phyloP scores from a whole-genome alignment of 2,797 vertebrate species.

The Chelmon rostratus region DNA sequence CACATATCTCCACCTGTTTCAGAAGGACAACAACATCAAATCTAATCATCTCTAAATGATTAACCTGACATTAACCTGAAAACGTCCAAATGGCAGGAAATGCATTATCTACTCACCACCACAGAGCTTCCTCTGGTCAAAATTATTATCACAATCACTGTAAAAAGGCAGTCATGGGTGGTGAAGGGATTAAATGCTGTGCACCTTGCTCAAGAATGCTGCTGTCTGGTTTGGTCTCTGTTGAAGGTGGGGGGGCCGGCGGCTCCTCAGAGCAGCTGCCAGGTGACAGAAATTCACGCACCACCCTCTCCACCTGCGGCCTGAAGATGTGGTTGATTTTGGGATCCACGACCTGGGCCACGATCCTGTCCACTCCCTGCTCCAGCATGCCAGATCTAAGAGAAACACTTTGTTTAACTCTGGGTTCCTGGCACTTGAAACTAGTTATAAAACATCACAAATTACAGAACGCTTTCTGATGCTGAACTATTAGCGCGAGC shows the following conservation, averaged over 20 bases:
- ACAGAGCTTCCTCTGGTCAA: background rate
- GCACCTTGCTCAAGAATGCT: conserved; percentile 86
- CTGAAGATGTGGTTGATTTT: conserved; percentile 98
- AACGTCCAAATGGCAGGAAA: background rate
- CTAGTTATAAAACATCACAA: background rate
- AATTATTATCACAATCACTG: background rate
- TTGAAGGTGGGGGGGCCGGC: conserved; percentile 54
- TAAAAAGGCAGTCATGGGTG: background rate
- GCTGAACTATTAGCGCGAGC: background rate
- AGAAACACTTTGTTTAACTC: background rate
- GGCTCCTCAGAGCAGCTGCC: conserved; percentile 89
- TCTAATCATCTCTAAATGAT: background rate
- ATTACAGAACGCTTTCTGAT: background rate
- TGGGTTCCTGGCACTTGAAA: background rate
- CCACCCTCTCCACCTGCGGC: conserved; percentile 97
- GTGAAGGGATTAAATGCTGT: background rate
- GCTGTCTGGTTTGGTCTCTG: conserved; percentile 86
- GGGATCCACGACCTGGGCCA: conserved; percentile 98
- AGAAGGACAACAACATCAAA: too few species aligned
- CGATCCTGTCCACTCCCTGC: conserved; percentile 98
- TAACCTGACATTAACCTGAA: background rate
- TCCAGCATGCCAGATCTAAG: conserved; percentile 98
- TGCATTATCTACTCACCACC: background rate
- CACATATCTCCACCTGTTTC: too few species aligned
- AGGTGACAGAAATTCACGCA: conserved; percentile 94